These are phyloP conservation scores for Hesperia comma DNA, from an alignment of 2,888 invertebrate species.

Conservation along the genomic window DNA sequence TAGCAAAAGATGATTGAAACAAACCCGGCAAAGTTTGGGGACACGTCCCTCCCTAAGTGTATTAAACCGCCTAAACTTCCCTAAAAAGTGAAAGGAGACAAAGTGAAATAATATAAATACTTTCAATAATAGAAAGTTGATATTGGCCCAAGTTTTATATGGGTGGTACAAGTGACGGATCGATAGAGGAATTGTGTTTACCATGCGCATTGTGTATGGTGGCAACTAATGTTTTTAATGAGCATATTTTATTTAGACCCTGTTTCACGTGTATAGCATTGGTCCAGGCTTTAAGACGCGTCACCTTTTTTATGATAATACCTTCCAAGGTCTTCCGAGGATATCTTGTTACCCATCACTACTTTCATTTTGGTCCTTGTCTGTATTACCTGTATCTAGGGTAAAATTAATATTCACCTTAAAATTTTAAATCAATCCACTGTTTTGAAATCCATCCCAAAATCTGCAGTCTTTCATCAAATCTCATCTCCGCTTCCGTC, in stretches of 20 bases:
- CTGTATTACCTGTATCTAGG: neutral
- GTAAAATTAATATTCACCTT: neutral
- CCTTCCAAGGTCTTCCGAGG: no score
- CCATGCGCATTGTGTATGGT: no score
- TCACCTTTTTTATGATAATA: no score
- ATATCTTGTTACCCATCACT: neutral
- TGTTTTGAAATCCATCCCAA: no score
- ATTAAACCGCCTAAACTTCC: conserved; percentile 75
- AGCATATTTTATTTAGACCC: no score
- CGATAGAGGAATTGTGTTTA: conserved; percentile 19
- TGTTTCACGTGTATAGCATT: no score
- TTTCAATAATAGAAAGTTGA: conserved; percentile 80
- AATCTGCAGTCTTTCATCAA: neutral
- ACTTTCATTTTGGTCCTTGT: neutral
- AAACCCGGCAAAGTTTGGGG: conserved; percentile 62
- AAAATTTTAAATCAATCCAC: neutral
- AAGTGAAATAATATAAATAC: conserved; percentile 81
- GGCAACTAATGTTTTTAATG: no score
- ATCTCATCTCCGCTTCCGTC: conserved; percentile 26
- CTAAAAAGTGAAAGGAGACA: conserved; percentile 73
- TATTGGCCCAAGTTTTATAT: conserved; percentile 58
- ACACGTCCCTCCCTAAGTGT: conserved; percentile 77
- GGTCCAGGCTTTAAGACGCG: no score
- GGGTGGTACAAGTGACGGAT: conserved; percentile 46
- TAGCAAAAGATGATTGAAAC: conserved; percentile 76